Conservation (phyloP, 2,113 vertebrate species). For the Lasiurus cinereus region DNA sequence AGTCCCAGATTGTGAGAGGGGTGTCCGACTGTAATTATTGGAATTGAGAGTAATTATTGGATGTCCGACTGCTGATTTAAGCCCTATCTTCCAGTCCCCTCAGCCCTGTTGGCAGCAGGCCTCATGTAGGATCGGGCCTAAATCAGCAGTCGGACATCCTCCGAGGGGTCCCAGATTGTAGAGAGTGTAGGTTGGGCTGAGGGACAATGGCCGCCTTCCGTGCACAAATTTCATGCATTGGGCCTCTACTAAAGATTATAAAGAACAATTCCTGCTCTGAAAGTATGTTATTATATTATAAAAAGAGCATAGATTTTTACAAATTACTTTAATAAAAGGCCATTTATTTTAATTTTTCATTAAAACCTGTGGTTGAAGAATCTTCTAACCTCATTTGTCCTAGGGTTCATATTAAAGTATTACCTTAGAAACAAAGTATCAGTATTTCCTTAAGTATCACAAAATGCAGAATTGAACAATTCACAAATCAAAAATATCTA, state of each 20-base stretch:
- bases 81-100: too few relatives aligned
- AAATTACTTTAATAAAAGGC: not conserved
- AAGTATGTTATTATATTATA: not conserved
- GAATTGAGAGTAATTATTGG: too few relatives aligned
- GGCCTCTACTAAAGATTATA: not conserved
- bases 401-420: not conserved
- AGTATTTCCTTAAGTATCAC: not conserved
- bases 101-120: too few relatives aligned
- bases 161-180: too few relatives aligned
- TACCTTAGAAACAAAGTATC: not conserved
- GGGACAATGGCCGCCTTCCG: too few relatives aligned
- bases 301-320: not conserved
- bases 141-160: too few relatives aligned
- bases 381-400: not conserved
- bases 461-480: not conserved
- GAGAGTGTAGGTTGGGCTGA: too few relatives aligned
- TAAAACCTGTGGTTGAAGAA: not conserved
- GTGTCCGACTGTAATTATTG: too few relatives aligned
- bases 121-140: too few relatives aligned
- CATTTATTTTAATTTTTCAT: not conserved
- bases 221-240: not conserved
- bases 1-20: too few relatives aligned
- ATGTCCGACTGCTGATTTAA: too few relatives aligned
- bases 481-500: not conserved
- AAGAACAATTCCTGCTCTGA: slow-evolving; percentile 7